A percentile compares a stretch with the other conserved stretches of the same genome.
phyloP scores from a whole-genome alignment of 2,888 invertebrate genomes.

The Pomacea canaliculata region DNA sequence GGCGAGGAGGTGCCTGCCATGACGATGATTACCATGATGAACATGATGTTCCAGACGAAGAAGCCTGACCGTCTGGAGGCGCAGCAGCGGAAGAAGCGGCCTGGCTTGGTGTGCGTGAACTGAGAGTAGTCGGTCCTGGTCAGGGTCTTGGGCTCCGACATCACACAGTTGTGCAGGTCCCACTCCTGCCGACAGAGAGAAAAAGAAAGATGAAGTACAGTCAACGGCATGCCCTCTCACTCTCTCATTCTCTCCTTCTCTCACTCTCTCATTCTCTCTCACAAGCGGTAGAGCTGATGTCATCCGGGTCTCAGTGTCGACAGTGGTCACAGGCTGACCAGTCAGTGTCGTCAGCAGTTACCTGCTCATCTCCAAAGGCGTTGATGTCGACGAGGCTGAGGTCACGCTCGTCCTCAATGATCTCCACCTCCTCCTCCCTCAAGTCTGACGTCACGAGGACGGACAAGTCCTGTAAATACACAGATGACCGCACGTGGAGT shows the following conservation, averaged over 20 bases:
- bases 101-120: slow-evolving; percentile 57
- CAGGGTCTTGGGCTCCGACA: slow-evolving; percentile 42
- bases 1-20: no score
- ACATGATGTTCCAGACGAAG: slow-evolving; percentile 67
- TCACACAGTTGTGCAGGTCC: slow-evolving; percentile 59
- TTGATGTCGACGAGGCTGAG: slow-evolving; percentile 61
- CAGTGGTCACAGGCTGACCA: no score
- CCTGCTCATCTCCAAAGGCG: slow-evolving; percentile 66
- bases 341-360: slow-evolving; percentile 30
- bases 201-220: no score
- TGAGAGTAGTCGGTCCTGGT: slow-evolving; percentile 40
- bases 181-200: slow-evolving; percentile 53
- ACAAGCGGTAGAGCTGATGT: no score
- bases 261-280: background rate
- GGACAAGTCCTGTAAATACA: slow-evolving; percentile 21
- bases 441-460: slow-evolving; percentile 24
- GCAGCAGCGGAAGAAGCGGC: slow-evolving; percentile 59
- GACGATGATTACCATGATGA: slow-evolving; percentile 58
- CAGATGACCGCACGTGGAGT: background rate
- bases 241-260: background rate
- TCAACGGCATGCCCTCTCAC: background rate
- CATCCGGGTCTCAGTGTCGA: no score
- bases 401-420: slow-evolving; percentile 63
- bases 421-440: slow-evolving; percentile 33
- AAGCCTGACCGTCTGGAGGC: slow-evolving; percentile 64